Conservation (phyloP, 2,113 vertebrate genomes). For the Gnathonemus echidnorhynchus region DNA sequence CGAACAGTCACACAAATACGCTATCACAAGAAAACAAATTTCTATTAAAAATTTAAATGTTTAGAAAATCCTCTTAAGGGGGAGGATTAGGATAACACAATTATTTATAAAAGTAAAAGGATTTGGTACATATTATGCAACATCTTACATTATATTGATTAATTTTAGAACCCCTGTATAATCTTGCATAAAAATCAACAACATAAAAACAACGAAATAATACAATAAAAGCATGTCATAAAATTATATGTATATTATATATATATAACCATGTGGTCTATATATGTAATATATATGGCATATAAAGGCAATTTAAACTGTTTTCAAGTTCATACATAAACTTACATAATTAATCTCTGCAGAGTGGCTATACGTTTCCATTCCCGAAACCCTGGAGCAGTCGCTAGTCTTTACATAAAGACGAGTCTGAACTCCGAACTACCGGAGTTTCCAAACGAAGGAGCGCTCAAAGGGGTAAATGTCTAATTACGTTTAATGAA, state of each 20-base stretch:
- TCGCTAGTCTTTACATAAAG: background rate
- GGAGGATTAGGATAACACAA: background rate
- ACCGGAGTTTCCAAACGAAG: slow-evolving; percentile 13
- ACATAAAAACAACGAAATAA: background rate
- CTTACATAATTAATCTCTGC: background rate
- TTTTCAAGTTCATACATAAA: background rate
- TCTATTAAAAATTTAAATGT: background rate
- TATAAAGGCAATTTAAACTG: background rate
- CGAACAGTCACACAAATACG: background rate
- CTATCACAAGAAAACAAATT: background rate
- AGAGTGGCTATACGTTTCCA: background rate
- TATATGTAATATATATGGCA: no score
- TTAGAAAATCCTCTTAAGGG: background rate
- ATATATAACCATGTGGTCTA: no score
- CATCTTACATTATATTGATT: slow-evolving; percentile 3
- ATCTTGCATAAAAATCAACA: background rate
- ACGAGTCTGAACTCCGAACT: background rate
- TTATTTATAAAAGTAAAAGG: slow-evolving; percentile 6
- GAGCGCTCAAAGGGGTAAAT: background rate
- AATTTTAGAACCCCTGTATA: background rate
- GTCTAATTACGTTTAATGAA: slow-evolving; percentile 16
- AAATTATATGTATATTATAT: background rate
- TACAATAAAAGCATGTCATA: background rate
- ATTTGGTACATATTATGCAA: background rate
- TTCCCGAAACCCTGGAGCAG: background rate